These are phyloP conservation scores for Diadumene lineata DNA, from an alignment of 92 coral and sea anemone species.

Conservation along the genomic window DNA sequence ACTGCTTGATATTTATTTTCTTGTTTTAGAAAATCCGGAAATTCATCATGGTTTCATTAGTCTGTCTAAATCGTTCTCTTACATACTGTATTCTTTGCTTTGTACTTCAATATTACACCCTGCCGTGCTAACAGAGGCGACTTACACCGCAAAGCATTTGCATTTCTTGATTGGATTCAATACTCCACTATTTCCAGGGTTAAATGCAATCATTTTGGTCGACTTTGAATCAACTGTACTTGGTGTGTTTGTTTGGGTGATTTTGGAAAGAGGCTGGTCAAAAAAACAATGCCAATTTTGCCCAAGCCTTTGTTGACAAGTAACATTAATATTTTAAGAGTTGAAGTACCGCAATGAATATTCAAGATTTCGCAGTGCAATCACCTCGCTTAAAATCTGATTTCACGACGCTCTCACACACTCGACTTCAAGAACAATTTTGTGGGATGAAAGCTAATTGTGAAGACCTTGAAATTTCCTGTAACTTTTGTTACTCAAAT, in stretches of 20 bases:
- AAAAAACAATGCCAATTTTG: not conserved
- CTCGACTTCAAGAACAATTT: not conserved
- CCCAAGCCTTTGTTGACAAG: conserved; percentile 56
- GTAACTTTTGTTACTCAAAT: not conserved
- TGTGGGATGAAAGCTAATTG: not conserved
- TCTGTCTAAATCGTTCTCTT: conserved; percentile 2
- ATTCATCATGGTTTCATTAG: conserved; percentile 12
- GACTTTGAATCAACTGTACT: not conserved
- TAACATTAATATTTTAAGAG: conserved; percentile 91
- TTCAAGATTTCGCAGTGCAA: not conserved
- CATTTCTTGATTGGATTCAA: conserved; percentile 18
- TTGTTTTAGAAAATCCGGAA: conserved; percentile 19
- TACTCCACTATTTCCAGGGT: conserved; percentile 4
- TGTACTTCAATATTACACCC: conserved; percentile 22
- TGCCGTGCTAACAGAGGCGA: not conserved
- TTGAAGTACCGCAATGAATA: conserved; percentile 22
- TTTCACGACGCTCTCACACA: not conserved
- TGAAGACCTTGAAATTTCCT: not conserved
- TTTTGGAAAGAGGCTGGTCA: not conserved
- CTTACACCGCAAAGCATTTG: conserved; percentile 10
- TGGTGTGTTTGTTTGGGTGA: not conserved
- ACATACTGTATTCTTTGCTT: not conserved
- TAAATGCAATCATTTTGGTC: not conserved
- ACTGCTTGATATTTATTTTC: not conserved
- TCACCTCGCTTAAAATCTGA: not conserved